A percentile compares a stretch with the other conserved stretches of the same genome.
These are phyloP conservation scores for Popillia japonica DNA, from an alignment of 1,140 invertebrate genomes.

Conservation along the genomic window DNA sequence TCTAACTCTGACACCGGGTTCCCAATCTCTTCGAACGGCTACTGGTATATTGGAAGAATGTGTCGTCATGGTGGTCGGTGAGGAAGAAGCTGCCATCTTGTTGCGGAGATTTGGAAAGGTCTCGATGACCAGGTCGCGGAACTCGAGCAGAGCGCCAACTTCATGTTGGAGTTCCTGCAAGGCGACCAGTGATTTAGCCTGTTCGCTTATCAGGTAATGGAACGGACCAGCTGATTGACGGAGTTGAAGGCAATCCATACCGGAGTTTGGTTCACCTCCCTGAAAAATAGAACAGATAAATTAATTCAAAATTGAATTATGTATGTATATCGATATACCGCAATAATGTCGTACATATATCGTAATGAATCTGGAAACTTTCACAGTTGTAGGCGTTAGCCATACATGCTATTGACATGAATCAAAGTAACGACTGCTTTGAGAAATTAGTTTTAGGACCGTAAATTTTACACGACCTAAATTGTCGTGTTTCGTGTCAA, in stretches of 20 bases:
- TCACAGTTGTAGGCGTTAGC: background rate
- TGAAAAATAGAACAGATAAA: constrained; percentile 42
- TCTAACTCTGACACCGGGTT: constrained; percentile 75
- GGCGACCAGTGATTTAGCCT: constrained; percentile 80
- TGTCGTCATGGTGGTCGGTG: constrained; percentile 58
- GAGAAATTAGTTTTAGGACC: background rate
- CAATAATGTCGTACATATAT: too few relatives aligned
- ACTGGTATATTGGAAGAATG: constrained; percentile 54
- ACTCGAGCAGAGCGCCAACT: constrained; percentile 86
- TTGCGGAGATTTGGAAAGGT: constrained; percentile 87
- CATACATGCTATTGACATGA: background rate
- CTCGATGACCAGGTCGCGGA: constrained; percentile 90
- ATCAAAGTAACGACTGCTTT: background rate
- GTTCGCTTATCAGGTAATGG: constrained; percentile 82
- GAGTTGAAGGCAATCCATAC: constrained; percentile 77
- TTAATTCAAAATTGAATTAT: too few relatives aligned
- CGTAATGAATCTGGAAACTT: background rate
- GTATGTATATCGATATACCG: too few relatives aligned
- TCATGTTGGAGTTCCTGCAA: constrained; percentile 89
- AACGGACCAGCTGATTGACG: constrained; percentile 71
- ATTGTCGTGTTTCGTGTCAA: background rate
- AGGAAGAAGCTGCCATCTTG: constrained; percentile 72
- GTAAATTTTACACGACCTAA: background rate
- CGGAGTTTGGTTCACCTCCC: constrained; percentile 61
- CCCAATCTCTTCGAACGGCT: constrained; percentile 62